Base-by-base conservation (phyloP, 2,888 invertebrate genomes). In the Tachystola acroxantha region DNA sequence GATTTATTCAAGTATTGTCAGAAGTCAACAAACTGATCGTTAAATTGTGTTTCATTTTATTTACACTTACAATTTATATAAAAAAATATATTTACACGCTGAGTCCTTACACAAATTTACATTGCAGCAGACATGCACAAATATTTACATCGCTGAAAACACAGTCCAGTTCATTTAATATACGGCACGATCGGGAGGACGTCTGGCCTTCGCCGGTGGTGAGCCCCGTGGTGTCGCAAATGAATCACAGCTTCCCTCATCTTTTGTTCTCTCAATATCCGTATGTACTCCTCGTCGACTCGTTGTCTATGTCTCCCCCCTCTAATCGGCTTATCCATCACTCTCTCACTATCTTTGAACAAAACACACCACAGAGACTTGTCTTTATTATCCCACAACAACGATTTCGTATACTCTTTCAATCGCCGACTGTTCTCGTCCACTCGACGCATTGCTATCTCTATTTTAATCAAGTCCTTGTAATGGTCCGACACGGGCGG, bases 301-400 rank as follows among this genome's bases (percentile, higher is more conserved):
- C 50, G 45, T 41, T 72, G 63, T 52, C 62, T 74, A 55, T 68
- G 65, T 45, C 67, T 75, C 37, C 55, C 69, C 26, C 49, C 43
- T 40, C 62, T 53, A 39, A 57, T 53, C 25, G 57, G 45, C 41
- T 73, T 77, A 41, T 72, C 71, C 57, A 56, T 48, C 42, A 40
- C 47, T 41, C 60, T 65, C 48, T 74, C 82, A 65, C 79, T 78
- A 39, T 86, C 84, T 53, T 86, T 86, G 56, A 86, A 86, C 64
- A 86, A 74, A 63, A 86, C 82, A 72, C 86, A 86, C 86, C 86
- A 86, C 53, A 86, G 62, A 37, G 85, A 85, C 60, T 86, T 86
- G 51, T 86, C 86, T 54, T 85, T 86, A 57, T 85, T 86, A 59
- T 86, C 85, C 86, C 86, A 86, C 46, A 86, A 59, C 58, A 86